Evolutionary conservation across 2,797 vertebrate species (phyloP).

Genomic region (Synanceia verrucosa): DNA sequence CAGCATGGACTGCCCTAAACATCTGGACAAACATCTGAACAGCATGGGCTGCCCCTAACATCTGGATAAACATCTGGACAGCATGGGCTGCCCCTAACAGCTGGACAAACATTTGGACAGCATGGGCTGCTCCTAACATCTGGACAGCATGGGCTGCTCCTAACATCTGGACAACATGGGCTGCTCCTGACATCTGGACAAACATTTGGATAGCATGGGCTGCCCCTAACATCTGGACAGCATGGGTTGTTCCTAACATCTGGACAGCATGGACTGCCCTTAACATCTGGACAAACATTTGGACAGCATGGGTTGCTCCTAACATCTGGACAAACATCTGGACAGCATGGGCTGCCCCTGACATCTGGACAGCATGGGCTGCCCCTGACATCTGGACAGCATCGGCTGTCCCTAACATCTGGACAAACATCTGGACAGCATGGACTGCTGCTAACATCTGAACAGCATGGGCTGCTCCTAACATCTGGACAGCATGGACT

Average conservation of each 20-base stretch:
- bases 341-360: not conserved
- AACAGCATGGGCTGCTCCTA: too few species aligned
- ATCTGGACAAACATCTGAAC: not conserved
- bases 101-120: not conserved
- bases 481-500: not conserved
- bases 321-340: not conserved
- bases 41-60: not conserved
- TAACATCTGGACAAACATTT: not conserved
- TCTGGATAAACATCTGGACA: not conserved
- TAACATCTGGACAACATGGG: conserved; percentile 15
- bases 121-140: not conserved
- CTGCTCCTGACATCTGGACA: conserved; percentile 7
- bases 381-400: not conserved
- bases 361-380: not conserved
- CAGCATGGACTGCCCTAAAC: conserved; percentile 60
- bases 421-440: not conserved
- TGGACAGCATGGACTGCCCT: not conserved
- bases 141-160: not conserved
- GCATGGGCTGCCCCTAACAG: not conserved
- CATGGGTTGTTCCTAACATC: too few species aligned
- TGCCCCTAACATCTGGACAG: not conserved
- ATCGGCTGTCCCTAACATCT: not conserved
- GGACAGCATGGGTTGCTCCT: not conserved
- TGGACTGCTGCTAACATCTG: not conserved
- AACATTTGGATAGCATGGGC: too few species aligned